Conservation (phyloP, 2,797 vertebrate genomes). For the Sparidentex hasta region DNA sequence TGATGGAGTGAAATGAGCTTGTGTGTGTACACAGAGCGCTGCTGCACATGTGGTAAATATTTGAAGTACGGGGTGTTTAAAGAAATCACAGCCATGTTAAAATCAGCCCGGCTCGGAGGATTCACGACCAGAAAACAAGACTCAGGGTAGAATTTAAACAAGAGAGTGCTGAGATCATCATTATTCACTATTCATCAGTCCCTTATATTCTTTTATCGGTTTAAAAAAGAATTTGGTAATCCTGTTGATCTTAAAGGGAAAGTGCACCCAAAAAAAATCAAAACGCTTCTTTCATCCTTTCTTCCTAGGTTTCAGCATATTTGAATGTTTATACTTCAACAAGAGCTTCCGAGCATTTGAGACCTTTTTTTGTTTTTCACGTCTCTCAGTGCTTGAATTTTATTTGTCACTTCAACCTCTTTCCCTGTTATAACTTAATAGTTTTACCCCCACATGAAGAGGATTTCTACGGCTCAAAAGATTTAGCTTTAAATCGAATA, state of each 20-base stretch:
- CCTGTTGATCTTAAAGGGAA: neutral
- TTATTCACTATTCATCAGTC: neutral
- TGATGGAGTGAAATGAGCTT: slow-evolving; percentile 61
- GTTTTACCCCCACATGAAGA: neutral
- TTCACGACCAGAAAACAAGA: neutral
- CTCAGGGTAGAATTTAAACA: neutral
- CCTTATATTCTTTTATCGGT: neutral
- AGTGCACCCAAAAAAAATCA: neutral
- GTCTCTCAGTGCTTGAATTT: neutral
- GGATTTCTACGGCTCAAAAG: neutral
- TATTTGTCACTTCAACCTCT: neutral
- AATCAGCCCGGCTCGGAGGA: neutral
- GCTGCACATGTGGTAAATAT: slow-evolving; percentile 42
- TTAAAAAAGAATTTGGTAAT: too few species aligned
- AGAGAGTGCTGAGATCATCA: neutral
- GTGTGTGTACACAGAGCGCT: slow-evolving; percentile 45
- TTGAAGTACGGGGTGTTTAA: slow-evolving; percentile 34
- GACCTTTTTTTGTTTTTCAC: too few species aligned
- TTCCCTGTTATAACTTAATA: neutral
- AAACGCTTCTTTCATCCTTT: neutral
- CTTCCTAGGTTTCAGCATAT: neutral
- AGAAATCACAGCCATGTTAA: slow-evolving; percentile 33
- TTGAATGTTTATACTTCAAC: neutral
- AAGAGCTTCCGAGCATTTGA: too few species aligned
- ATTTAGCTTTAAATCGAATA: neutral